Evolutionary conservation across 2,113 vertebrate species (phyloP).

Genomic region (Engystomops pustulosus): DNA sequence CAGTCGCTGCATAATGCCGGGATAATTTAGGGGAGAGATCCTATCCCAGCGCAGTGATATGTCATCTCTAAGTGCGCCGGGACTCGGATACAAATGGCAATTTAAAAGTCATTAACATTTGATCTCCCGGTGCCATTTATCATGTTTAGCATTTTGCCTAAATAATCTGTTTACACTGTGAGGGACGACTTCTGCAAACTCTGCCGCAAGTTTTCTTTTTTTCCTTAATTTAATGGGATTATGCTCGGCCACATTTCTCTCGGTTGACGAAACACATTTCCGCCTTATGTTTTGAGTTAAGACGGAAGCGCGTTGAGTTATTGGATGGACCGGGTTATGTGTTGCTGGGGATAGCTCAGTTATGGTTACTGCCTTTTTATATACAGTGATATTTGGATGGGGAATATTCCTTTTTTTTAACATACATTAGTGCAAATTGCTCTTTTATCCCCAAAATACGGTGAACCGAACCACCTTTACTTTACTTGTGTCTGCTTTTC

Average conservation of each 20-base stretch:
- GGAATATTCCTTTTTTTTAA: background rate
- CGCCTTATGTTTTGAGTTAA: conserved; percentile 57
- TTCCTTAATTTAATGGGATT: conserved; percentile 51
- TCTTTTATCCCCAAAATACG: no score
- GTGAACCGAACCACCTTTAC: no score
- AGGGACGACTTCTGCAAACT: conserved; percentile 58
- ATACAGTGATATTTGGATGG: background rate
- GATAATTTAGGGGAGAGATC: conserved; percentile 63
- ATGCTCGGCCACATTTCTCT: conserved; percentile 60
- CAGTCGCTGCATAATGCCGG: conserved; percentile 60
- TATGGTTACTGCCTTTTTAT: background rate
- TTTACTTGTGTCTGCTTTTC: no score
- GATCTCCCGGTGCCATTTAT: conserved; percentile 70
- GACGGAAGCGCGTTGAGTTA: conserved; percentile 10
- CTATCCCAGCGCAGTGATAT: conserved; percentile 66
- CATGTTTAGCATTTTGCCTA: conserved; percentile 65
- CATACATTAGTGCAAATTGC: background rate
- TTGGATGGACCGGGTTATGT: conserved; percentile 1
- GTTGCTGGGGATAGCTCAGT: background rate
- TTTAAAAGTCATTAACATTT: conserved; percentile 72
- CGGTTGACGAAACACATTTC: conserved; percentile 66
- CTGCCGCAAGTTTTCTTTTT: conserved; percentile 59
- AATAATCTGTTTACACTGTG: conserved; percentile 64
- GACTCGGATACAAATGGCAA: conserved; percentile 63
- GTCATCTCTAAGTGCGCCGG: conserved; percentile 63